A percentile compares a stretch with the other conserved stretches of the same genome.
Conservation (phyloP, 2,888 invertebrate genomes). For the Scotopteryx bipunctaria region DNA sequence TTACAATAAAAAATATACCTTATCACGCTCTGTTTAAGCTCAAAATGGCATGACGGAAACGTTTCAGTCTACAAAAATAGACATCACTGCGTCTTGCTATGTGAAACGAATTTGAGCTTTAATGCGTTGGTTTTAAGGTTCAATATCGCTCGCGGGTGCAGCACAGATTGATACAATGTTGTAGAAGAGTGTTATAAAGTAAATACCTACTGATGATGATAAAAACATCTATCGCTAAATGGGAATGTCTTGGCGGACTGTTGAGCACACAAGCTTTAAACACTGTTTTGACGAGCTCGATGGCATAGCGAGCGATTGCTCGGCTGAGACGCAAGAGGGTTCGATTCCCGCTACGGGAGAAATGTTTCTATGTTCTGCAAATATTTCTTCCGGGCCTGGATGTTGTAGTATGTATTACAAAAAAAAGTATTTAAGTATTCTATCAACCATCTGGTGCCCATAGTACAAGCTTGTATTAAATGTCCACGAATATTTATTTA, state of each 20-base stretch:
- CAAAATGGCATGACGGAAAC: neutral
- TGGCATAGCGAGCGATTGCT: too few relatives aligned
- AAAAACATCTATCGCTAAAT: conserved; percentile 13
- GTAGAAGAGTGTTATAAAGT: neutral
- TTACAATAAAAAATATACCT: neutral
- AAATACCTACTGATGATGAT: conserved; percentile 5
- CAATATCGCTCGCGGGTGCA: neutral
- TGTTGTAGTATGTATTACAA: too few relatives aligned
- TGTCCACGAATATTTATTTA: too few relatives aligned
- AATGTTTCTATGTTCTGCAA: too few relatives aligned
- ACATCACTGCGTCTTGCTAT: too few relatives aligned
- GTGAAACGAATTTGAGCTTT: neutral
- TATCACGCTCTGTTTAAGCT: neutral
- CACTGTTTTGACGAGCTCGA: too few relatives aligned
- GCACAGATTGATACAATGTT: neutral
- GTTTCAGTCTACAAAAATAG: neutral
- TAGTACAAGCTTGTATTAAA: too few relatives aligned
- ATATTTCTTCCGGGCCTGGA: too few relatives aligned
- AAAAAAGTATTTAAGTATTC: too few relatives aligned
- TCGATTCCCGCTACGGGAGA: too few relatives aligned
- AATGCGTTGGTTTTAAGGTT: neutral
- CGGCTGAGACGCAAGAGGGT: too few relatives aligned
- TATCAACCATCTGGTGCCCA: too few relatives aligned
- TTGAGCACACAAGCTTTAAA: conserved; percentile 3
- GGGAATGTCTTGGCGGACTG: conserved; percentile 9